phyloP scores from a whole-genome alignment of 2,888 invertebrate genomes.

The Chesias legatella region DNA sequence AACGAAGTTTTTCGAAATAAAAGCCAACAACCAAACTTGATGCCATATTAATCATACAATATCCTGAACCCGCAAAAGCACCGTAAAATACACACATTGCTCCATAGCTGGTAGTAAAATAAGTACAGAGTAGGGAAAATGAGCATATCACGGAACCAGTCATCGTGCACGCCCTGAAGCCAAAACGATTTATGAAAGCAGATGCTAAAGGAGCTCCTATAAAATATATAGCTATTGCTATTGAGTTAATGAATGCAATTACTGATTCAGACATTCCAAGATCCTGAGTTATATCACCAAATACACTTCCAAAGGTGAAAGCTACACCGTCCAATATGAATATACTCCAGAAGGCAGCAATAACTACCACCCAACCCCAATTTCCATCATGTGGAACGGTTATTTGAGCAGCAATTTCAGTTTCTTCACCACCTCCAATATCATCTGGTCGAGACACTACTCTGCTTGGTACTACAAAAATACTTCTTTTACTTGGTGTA shows the following conservation, averaged over 20 bases:
- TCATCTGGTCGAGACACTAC: conserved; percentile 43
- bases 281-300: conserved; percentile 52
- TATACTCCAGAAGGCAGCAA: conserved; percentile 47
- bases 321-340: conserved; percentile 59
- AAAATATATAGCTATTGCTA: conserved; percentile 61
- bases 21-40: conserved; percentile 62
- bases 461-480: conserved; percentile 50
- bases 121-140: conserved; percentile 50
- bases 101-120: conserved; percentile 48
- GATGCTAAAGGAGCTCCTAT: conserved; percentile 58
- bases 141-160: conserved; percentile 56
- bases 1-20: conserved; percentile 65
- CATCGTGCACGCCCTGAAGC: conserved; percentile 65
- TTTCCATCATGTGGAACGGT: conserved; percentile 63
- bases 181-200: conserved; percentile 67
- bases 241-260: conserved; percentile 58
- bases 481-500: conserved; percentile 32
- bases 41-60: conserved; percentile 58
- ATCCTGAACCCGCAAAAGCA: conserved; percentile 55
- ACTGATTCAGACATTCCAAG: conserved; percentile 45
- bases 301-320: conserved; percentile 63
- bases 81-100: conserved; percentile 59
- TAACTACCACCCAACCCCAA: conserved; percentile 71
- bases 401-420: conserved; percentile 69
- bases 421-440: conserved; percentile 59